A percentile compares a stretch with the other conserved stretches of the same genome.
phyloP scores from a whole-genome alignment of 2,113 vertebrate species.

The Paedocypris sp. region DNA sequence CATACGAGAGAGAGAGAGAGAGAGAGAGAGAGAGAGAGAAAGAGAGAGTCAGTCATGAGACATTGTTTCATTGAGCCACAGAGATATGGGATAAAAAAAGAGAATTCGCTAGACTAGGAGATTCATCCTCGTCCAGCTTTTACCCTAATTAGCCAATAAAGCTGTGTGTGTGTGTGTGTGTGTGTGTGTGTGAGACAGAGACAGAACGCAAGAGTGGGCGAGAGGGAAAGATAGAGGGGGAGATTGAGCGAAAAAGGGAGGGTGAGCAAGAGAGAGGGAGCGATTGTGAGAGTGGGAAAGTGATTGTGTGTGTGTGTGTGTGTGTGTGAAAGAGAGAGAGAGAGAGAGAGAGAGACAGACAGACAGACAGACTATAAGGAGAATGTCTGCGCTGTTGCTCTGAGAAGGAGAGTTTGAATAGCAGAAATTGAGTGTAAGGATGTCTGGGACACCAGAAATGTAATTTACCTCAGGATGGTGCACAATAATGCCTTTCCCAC shows the following conservation, averaged over 20 bases:
- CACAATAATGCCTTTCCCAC: neutral
- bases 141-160: constrained; percentile 21
- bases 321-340: constrained; percentile 9
- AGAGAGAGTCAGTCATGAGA: neutral
- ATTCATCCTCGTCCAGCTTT: constrained; percentile 13
- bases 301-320: neutral
- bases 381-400: constrained; percentile 9
- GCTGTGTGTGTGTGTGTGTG: neutral
- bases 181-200: neutral
- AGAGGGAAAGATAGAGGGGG: constrained; percentile 6
- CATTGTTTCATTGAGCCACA: constrained; percentile 16
- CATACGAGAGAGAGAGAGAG: neutral
- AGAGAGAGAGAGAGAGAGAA: neutral
- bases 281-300: neutral
- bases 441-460: neutral
- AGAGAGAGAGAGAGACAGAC: constrained; percentile 9
- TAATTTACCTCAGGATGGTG: neutral
- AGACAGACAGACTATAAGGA: constrained; percentile 6
- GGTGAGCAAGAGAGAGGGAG: constrained; percentile 4
- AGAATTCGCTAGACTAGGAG: neutral
- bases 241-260: constrained; percentile 5
- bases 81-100: constrained; percentile 9
- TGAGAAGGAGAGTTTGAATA: constrained; percentile 12
- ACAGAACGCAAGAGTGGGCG: constrained; percentile 13
- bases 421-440: constrained; percentile 15